Conservation (phyloP, 1,140 invertebrate genomes). For the Drosophila subpulchrella region DNA sequence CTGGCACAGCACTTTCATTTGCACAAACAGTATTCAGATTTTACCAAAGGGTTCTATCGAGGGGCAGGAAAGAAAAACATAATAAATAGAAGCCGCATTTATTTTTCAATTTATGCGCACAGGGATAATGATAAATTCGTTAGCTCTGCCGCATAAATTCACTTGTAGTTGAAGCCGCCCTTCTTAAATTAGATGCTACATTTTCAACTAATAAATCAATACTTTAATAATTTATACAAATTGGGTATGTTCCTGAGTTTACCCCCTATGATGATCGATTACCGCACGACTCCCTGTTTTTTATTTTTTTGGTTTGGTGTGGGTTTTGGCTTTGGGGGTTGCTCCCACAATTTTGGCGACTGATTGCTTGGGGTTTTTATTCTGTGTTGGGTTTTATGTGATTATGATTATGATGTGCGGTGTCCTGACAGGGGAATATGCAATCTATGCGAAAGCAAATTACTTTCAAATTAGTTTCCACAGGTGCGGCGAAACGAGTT, state of each 20-base stretch:
- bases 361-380: not conserved
- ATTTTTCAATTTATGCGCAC: conserved; percentile 67
- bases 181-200: conserved; percentile 67
- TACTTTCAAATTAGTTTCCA: conserved; percentile 42
- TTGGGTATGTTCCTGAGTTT: conserved; percentile 29
- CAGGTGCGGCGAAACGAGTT: conserved; percentile 13
- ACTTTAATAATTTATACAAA: conserved; percentile 79
- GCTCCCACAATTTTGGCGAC: not conserved
- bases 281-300: not conserved
- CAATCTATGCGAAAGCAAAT: conserved; percentile 32
- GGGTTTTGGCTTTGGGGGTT: conserved; percentile 6
- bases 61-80: not conserved
- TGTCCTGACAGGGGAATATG: conserved; percentile 19
- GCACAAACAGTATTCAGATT: conserved; percentile 30
- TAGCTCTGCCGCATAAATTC: conserved; percentile 56
- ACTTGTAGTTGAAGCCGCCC: conserved; percentile 18
- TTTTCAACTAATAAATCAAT: conserved; percentile 79
- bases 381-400: conserved; percentile 3
- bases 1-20: conserved; percentile 12
- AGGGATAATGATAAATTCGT: conserved; percentile 56
- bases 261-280: conserved; percentile 32
- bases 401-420: conserved; percentile 30
- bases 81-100: conserved; percentile 43
- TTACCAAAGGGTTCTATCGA: conserved; percentile 41
- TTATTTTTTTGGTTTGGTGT: not conserved